Conservation (phyloP, 1,140 invertebrate genomes). For the Orussus abietinus region DNA sequence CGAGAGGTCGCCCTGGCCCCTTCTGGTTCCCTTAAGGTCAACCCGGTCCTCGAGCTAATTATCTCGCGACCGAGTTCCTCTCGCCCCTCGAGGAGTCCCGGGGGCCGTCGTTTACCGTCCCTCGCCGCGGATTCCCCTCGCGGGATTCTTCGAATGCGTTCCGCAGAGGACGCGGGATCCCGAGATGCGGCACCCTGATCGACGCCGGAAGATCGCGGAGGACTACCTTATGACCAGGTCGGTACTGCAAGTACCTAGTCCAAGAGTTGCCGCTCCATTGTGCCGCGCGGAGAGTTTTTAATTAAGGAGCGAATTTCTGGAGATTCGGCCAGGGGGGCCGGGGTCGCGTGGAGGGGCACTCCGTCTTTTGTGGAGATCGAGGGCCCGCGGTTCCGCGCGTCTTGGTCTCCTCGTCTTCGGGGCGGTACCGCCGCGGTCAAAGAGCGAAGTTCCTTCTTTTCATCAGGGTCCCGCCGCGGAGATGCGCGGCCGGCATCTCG, state of each 20-base stretch:
- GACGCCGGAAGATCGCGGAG: constrained; percentile 8
- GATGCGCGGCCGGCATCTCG: constrained; percentile 19
- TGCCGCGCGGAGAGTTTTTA: constrained; percentile 38
- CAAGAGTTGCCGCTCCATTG: constrained; percentile 43
- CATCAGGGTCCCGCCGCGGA: constrained; percentile 23
- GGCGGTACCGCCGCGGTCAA: constrained; percentile 23
- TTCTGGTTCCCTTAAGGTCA: too few relatives aligned
- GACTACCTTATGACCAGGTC: constrained; percentile 15
- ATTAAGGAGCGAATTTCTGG: constrained; percentile 40
- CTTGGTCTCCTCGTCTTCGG: background rate
- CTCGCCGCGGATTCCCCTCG: too few relatives aligned
- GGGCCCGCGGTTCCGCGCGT: constrained; percentile 19
- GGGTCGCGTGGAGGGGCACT: constrained; percentile 10
- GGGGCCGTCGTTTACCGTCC: background rate
- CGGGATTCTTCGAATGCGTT: too few relatives aligned
- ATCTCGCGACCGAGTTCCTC: too few relatives aligned
- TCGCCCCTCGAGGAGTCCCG: too few relatives aligned
- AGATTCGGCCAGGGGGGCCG: constrained; percentile 19
- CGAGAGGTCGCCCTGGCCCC: too few relatives aligned
- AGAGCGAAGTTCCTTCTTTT: constrained; percentile 43
- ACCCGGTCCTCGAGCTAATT: too few relatives aligned
- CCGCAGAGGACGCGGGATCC: background rate
- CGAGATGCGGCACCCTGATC: constrained; percentile 12
- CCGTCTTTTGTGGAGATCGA: constrained; percentile 26
- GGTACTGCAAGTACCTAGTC: constrained; percentile 22